Percentiles rank a stretch among this genome's conserved stretches.
Conservation (phyloP, 2,888 invertebrate species). For the Silvanus unidentatus region DNA sequence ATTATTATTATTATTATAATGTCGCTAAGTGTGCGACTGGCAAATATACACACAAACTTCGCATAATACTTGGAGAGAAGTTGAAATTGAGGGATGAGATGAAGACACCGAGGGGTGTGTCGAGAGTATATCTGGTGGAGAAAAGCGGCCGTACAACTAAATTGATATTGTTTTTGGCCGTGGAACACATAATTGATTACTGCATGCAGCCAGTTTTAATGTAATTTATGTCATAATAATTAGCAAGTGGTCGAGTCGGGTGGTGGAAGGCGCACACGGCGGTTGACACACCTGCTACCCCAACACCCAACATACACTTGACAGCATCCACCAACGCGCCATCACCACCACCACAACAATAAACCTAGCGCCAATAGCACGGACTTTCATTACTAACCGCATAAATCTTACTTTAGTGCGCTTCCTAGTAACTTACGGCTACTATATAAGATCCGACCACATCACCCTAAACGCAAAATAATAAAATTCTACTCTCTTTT, state of each 20-base stretch:
- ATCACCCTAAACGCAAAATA: conserved; percentile 17
- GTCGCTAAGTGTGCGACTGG: too few species aligned
- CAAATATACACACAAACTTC: too few species aligned
- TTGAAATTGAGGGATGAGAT: too few species aligned
- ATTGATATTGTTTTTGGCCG: too few species aligned
- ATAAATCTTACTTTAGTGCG: conserved; percentile 27
- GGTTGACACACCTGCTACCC: conserved; percentile 35
- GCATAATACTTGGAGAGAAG: too few species aligned
- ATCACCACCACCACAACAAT: conserved; percentile 13
- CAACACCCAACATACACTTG: conserved; percentile 22
- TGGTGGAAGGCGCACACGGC: conserved; percentile 26
- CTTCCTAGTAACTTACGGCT: too few species aligned
- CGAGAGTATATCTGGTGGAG: too few species aligned
- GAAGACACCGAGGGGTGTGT: too few species aligned
- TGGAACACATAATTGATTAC: conserved; percentile 39
- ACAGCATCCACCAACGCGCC: conserved; percentile 15
- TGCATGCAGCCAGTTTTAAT: conserved; percentile 37
- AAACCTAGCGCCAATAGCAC: conserved; percentile 16
- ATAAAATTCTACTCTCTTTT: conserved; percentile 13
- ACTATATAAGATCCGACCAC: too few species aligned
- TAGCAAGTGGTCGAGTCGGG: conserved; percentile 36
- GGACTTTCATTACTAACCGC: conserved; percentile 29
- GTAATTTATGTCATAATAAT: conserved; percentile 44
- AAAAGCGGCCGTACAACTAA: conserved; percentile 1
- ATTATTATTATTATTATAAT: too few species aligned